Conservation (phyloP, 1,140 invertebrate species). For the Druon quercuslanigerum region DNA sequence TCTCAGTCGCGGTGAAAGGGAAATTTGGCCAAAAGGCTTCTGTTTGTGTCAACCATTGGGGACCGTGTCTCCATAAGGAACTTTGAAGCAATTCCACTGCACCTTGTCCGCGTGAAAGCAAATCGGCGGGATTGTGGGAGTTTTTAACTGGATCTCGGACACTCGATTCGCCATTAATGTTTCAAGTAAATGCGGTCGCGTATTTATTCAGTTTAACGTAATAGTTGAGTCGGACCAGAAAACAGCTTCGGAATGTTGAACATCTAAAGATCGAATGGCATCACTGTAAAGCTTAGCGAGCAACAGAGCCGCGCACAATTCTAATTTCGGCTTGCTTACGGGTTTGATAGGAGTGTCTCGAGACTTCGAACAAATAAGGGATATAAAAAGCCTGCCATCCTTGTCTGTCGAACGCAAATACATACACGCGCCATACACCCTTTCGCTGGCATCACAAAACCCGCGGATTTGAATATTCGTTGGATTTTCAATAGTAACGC, state of each 20-base stretch:
- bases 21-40: too few relatives aligned
- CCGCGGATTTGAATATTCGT: slow-evolving; percentile 30
- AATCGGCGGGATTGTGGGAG: too few relatives aligned
- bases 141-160: slow-evolving; percentile 12
- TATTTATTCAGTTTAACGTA: slow-evolving; percentile 48
- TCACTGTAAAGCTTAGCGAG: slow-evolving; percentile 8
- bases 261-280: background rate
- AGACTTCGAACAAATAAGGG: slow-evolving; percentile 36
- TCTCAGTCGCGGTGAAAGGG: too few relatives aligned
- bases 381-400: too few relatives aligned
- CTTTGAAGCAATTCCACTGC: too few relatives aligned
- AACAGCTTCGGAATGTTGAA: background rate
- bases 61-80: too few relatives aligned
- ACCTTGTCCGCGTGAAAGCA: too few relatives aligned
- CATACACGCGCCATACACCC: too few relatives aligned
- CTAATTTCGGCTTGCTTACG: slow-evolving; percentile 24
- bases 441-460: slow-evolving; percentile 42
- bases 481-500: background rate
- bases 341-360: slow-evolving; percentile 34
- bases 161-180: slow-evolving; percentile 69
- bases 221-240: slow-evolving; percentile 48
- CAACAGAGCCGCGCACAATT: slow-evolving; percentile 37
- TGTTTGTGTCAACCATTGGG: too few relatives aligned
- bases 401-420: too few relatives aligned
- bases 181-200: slow-evolving; percentile 53